Evolutionary conservation across 2,888 invertebrate genomes (phyloP).

Genomic region (Athrips mouffetella): DNA sequence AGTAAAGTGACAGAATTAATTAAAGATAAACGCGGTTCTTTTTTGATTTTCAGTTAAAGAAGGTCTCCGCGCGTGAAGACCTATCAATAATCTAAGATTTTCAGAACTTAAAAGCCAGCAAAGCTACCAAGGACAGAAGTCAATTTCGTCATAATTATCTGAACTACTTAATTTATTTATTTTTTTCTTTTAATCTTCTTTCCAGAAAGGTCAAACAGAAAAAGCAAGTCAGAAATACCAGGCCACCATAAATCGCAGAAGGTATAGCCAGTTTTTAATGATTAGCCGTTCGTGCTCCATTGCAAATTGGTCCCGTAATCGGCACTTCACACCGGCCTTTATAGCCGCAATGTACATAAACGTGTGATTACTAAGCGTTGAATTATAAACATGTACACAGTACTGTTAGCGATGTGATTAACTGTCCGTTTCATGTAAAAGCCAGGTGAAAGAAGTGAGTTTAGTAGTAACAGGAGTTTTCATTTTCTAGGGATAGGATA

Average conservation of each 20-base stretch:
- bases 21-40: too few species aligned
- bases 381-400: neutral
- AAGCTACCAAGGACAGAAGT: too few species aligned
- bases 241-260: neutral
- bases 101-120: too few species aligned
- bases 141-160: too few species aligned
- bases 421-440: neutral
- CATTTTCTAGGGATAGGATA: too few species aligned
- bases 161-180: too few species aligned
- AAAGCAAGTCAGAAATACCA: neutral
- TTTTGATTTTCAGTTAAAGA: too few species aligned
- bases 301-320: slow-evolving; percentile 25
- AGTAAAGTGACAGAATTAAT: too few species aligned
- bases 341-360: slow-evolving; percentile 27
- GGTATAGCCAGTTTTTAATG: slow-evolving; percentile 8
- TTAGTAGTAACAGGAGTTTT: neutral
- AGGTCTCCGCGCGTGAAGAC: too few species aligned
- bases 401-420: slow-evolving; percentile 1
- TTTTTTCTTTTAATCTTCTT: neutral
- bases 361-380: slow-evolving; percentile 22
- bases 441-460: neutral
- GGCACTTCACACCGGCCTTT: slow-evolving; percentile 24
- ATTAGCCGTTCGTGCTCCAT: slow-evolving; percentile 17
- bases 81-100: too few species aligned
- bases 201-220: slow-evolving; percentile 1